Base-by-base conservation (phyloP, 23 tunicate species). In the Ascidia mentula region DNA sequence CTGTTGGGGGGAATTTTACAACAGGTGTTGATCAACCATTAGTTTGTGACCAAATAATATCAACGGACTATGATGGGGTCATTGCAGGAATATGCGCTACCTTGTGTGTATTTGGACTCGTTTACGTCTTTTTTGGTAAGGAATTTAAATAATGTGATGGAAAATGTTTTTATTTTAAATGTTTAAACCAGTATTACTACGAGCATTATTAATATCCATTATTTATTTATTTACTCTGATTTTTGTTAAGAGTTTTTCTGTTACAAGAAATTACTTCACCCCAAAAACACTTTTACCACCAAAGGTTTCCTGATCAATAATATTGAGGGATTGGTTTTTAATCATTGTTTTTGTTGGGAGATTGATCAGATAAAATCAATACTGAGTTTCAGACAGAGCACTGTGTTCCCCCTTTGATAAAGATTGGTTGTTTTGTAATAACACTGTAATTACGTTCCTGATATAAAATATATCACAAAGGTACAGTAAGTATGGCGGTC, bases 51-150 rank as follows among this genome's bases (percentile, higher is more conserved):
- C 65, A 53, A 53, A 53, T 53, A 46, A 78, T 78, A 2, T n/a
- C 45, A 4, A 78, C 85, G 8, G 76, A 84, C 20, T 84, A 84
- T 84, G 72, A 69, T 17, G 45, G 69, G 37, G 45, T 69, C 4
- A 34, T 53, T 37, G 77, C 82, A 38, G 73, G 65, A 34, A 74
- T 90, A 45, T 69, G 83, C 65, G 75, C 82, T 4, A 80, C 80
- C 12, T 34, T 90, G 46, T 72, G 86, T 31, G 37, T 90, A 5
- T 90, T 90, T 76, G 96, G 96, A 36, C 69, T 90, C 13, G 84
- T 90, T 0, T 90, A 90, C 61, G 81, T 86, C 26, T 90, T 86
- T 59, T 82, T 90, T 70, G 96, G 95, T 89, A 69, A 84, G 89
- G 40, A 40, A 34, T 30, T 45, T 2, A 18, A 74, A n/a, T n/a